Base-by-base conservation (phyloP, 2,113 vertebrate species). In the Pachyramphus minor region DNA sequence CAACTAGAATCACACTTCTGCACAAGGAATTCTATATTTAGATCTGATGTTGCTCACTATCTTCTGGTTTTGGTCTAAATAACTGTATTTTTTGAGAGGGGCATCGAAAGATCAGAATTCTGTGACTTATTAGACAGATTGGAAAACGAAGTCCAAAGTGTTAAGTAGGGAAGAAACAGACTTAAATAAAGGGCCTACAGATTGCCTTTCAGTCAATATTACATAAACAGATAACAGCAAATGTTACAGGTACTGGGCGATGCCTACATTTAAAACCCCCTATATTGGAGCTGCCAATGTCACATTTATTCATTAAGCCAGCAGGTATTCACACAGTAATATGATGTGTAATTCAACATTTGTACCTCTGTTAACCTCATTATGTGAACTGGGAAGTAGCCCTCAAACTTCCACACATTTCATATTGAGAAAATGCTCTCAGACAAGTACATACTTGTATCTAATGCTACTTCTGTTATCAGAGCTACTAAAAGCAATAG, bases 81-180 rank as follows among this genome's bases (percentile, higher is more conserved):
- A 7, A 8, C 30, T 53, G 39, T 41, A 8, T 27, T 52, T 84
- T 69, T 78, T 49, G 23, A 55, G 15, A 74, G 8, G 0, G 7
- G 4, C 3, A 20, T 17, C 18, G 4, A 44, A 78, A 84, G 78
- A 62, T 44, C 16, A 53, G 35, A 84, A 44, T 35, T 71, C 3
- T 1, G 0, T 45, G 27, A 14, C 2, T 66, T 47, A 56, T 30
- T 74, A 62, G 45, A 35, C 4, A 62, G 16, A 4, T 12, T 2
- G 12, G 69, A 84, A 73, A 81, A 5, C 24, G 16, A 95, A 84
- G 19, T 9, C 22, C 49, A 8, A 87, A 77, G 50, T 49, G 15
- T 12, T 58, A 87, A 30, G 8, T 24, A 35, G 2, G 2, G 14
- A 66, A 87, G 24, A 69, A 83, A 42, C 8, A 56, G 5, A 3